These are phyloP conservation scores for Zophobas atratus DNA, from an alignment of 1,140 invertebrate genomes.

Conservation along the genomic window DNA sequence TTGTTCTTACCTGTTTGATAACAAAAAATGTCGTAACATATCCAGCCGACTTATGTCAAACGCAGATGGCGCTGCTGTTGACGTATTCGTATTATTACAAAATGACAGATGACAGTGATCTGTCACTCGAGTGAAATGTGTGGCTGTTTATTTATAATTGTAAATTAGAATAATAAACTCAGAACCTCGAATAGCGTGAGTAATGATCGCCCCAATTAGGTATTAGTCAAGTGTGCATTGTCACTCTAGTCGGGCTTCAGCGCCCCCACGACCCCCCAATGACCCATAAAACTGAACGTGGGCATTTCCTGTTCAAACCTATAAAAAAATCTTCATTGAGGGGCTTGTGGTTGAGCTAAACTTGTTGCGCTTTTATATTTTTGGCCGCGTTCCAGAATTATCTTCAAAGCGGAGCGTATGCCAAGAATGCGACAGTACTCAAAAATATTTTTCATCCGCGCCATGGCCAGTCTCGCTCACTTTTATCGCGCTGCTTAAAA, in stretches of 20 bases:
- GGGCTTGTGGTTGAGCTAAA: slow-evolving; percentile 7
- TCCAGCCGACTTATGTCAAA: too few species aligned
- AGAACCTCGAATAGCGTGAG: too few species aligned
- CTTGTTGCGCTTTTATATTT: slow-evolving; percentile 57
- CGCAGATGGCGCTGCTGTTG: too few species aligned
- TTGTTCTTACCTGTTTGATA: too few species aligned
- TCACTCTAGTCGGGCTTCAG: neutral
- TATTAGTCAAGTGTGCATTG: neutral
- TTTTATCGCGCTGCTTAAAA: slow-evolving; percentile 21
- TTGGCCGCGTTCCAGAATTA: slow-evolving; percentile 61
- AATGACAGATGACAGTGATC: too few species aligned
- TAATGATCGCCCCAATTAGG: neutral
- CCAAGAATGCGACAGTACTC: slow-evolving; percentile 67
- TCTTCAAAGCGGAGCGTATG: slow-evolving; percentile 56
- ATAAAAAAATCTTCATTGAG: slow-evolving; percentile 34
- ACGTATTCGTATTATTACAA: too few species aligned
- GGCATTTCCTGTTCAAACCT: slow-evolving; percentile 19
- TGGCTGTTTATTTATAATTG: too few species aligned
- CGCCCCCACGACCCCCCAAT: neutral
- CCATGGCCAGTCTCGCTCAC: slow-evolving; percentile 56
- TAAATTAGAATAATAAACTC: too few species aligned
- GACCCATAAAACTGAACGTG: neutral
- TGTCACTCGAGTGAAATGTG: too few species aligned
- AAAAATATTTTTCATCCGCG: slow-evolving; percentile 62
- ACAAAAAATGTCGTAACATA: too few species aligned